Evolutionary conservation across 1,140 invertebrate species (phyloP).

Genomic region (Calosoma granatense): DNA sequence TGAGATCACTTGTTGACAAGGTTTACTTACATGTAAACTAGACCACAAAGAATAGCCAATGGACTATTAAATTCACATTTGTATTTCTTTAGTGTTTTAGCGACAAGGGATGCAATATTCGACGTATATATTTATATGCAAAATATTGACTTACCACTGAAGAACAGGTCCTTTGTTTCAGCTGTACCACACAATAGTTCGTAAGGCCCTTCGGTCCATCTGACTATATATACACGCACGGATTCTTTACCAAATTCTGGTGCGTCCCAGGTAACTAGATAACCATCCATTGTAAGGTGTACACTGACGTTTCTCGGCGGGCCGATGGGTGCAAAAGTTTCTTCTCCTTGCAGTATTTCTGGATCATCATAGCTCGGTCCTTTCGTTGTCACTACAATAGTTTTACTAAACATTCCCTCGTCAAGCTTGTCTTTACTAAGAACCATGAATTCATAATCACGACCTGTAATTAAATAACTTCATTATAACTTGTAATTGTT

Average conservation of each 20-base stretch:
- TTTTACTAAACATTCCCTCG: slow-evolving; percentile 83
- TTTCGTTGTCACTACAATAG: slow-evolving; percentile 65
- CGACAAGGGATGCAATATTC: too few species aligned
- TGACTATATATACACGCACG: slow-evolving; percentile 47
- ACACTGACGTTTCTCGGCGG: slow-evolving; percentile 57
- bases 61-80: too few species aligned
- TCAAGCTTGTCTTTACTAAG: slow-evolving; percentile 77
- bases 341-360: slow-evolving; percentile 9
- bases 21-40: too few species aligned
- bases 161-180: slow-evolving; percentile 52
- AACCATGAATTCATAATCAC: slow-evolving; percentile 85
- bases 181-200: slow-evolving; percentile 45
- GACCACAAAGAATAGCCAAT: too few species aligned
- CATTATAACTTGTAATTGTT: too few species aligned
- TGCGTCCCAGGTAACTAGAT: slow-evolving; percentile 60
- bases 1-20: too few species aligned
- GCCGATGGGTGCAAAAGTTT: slow-evolving; percentile 36
- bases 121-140: too few species aligned
- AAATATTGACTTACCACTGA: slow-evolving; percentile 41
- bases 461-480: slow-evolving; percentile 39
- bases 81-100: too few species aligned
- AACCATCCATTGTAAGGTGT: slow-evolving; percentile 48
- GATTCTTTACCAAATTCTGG: slow-evolving; percentile 47
- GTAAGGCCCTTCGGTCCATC: slow-evolving; percentile 47
- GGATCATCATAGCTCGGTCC: slow-evolving; percentile 28